phyloP scores from a whole-genome alignment of 1,140 invertebrate species.

The Penaeus vannamei region DNA sequence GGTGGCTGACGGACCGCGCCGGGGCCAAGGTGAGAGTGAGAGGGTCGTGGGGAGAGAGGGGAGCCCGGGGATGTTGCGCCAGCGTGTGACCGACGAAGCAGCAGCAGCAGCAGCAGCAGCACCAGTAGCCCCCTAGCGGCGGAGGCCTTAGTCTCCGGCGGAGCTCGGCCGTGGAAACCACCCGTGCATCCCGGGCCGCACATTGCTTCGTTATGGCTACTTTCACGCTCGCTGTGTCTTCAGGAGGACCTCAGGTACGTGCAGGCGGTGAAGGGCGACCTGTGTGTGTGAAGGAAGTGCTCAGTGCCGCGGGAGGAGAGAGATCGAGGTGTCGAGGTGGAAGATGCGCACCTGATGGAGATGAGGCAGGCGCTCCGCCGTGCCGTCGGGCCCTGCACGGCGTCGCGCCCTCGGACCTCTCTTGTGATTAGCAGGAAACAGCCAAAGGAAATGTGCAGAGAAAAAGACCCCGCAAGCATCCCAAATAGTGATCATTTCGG shows the following conservation, averaged over 20 bases:
- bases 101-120: no score
- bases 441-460: not conserved
- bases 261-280: no score
- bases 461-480: not conserved
- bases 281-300: not conserved
- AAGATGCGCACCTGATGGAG: constrained; percentile 50
- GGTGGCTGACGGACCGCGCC: no score
- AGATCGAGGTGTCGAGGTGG: constrained; percentile 2
- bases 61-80: no score
- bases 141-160: constrained; percentile 28
- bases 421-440: not conserved
- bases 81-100: no score
- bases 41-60: no score
- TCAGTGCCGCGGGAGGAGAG: constrained; percentile 3
- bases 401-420: not conserved
- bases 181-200: constrained; percentile 38
- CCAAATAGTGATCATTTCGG: constrained; percentile 34
- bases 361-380: not conserved
- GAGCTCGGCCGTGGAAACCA: constrained; percentile 29
- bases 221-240: constrained; percentile 40
- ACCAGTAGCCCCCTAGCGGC: constrained; percentile 16
- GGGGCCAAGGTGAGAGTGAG: no score
- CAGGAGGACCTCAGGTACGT: constrained; percentile 53
- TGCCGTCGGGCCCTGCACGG: constrained; percentile 5
- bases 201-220: constrained; percentile 45